Conservation (phyloP, 2,888 invertebrate species). For the Anodontia alba region DNA sequence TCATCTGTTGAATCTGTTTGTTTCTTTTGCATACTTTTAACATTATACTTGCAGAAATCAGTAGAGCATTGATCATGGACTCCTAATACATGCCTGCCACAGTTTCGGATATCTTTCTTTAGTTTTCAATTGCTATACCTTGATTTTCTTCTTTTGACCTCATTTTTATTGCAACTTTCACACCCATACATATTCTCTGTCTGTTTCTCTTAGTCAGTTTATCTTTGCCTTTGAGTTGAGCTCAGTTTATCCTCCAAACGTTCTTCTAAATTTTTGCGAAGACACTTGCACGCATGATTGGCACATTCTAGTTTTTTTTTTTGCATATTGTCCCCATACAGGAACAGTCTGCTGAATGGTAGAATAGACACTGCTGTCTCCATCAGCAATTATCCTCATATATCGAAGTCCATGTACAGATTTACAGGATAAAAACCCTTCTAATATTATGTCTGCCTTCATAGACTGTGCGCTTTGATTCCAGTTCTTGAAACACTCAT, state of each 20-base stretch:
- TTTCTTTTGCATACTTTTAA: too few species aligned
- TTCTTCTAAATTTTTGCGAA: background rate
- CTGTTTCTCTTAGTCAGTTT: background rate
- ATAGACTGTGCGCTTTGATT: slow-evolving; percentile 24
- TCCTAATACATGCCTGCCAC: background rate
- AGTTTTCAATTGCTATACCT: background rate
- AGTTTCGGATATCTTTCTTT: background rate
- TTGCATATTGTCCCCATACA: background rate
- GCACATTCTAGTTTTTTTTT: slow-evolving; percentile 27
- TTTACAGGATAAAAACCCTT: slow-evolving; percentile 5
- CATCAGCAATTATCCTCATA: slow-evolving; percentile 21
- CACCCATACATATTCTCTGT: background rate
- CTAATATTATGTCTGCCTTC: slow-evolving; percentile 35
- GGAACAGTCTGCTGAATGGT: background rate
- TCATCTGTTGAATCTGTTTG: too few species aligned
- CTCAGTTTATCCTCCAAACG: background rate
- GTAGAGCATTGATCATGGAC: background rate
- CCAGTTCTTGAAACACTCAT: slow-evolving; percentile 43
- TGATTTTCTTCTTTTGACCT: background rate
- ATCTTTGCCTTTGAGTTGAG: background rate
- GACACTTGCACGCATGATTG: slow-evolving; percentile 28
- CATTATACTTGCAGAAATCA: too few species aligned
- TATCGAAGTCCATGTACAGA: slow-evolving; percentile 1
- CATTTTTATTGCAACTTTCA: background rate
- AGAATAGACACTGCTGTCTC: slow-evolving; percentile 7